These are phyloP conservation scores for Pantelozetes paolii DNA, from an alignment of 2,888 invertebrate genomes.

Conservation along the genomic window DNA sequence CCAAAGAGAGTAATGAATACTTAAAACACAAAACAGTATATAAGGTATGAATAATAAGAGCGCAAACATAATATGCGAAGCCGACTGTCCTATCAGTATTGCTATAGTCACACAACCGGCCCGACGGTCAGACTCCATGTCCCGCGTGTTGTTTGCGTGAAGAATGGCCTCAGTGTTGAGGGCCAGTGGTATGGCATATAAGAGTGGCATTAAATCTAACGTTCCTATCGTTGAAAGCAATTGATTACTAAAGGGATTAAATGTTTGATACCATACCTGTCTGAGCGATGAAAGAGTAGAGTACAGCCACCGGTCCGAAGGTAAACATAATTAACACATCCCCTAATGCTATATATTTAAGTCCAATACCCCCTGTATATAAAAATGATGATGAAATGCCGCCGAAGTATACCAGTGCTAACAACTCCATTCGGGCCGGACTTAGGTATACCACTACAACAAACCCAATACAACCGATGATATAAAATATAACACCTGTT, in stretches of 20 bases:
- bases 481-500: constrained; percentile 71
- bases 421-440: constrained; percentile 87
- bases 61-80: constrained; percentile 84
- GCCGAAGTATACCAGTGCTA: constrained; percentile 90
- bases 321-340: constrained; percentile 85
- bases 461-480: constrained; percentile 78
- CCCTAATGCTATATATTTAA: constrained; percentile 91
- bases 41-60: constrained; percentile 85
- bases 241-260: neutral
- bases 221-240: constrained; percentile 49
- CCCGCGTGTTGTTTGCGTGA: constrained; percentile 90
- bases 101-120: constrained; percentile 92
- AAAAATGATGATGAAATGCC: constrained; percentile 89
- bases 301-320: constrained; percentile 87
- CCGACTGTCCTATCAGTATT: constrained; percentile 84
- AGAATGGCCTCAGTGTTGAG: constrained; percentile 91
- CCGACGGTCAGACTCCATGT: constrained; percentile 77
- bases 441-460: constrained; percentile 71
- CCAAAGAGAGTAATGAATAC: constrained; percentile 78
- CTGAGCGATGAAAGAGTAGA: constrained; percentile 88
- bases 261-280: constrained; percentile 60
- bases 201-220: constrained; percentile 82
- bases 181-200: constrained; percentile 88
- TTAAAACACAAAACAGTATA: constrained; percentile 77
- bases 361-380: constrained; percentile 92